A percentile compares a stretch with the other conserved stretches of the same genome.
Evolutionary conservation across 2,888 invertebrate species (phyloP).

Genomic region (Leptinotarsa rubiginosa): DNA sequence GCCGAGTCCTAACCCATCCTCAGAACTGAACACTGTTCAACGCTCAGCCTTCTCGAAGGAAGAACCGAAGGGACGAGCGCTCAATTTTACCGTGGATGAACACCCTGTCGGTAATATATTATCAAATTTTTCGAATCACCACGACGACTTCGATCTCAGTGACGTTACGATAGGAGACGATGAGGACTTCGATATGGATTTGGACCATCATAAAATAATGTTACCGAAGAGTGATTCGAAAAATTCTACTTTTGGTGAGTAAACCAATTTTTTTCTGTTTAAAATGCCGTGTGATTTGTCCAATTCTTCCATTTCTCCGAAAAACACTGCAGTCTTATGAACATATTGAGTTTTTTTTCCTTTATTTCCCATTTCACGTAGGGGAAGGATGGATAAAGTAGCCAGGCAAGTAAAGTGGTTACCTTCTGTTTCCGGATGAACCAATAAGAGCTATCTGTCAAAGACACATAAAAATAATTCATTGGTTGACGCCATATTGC

Average conservation of each 20-base stretch:
- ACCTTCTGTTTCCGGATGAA: no score
- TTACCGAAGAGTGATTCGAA: constrained; percentile 46
- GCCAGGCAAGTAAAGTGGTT: no score
- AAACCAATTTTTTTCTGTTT: neutral
- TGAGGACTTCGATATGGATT: constrained; percentile 57
- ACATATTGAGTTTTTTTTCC: no score
- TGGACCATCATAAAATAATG: constrained; percentile 53
- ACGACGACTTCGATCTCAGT: constrained; percentile 72
- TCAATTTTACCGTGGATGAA: constrained; percentile 61
- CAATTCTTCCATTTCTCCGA: no score
- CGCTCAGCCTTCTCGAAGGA: constrained; percentile 35
- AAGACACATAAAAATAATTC: no score
- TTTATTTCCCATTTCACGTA: no score
- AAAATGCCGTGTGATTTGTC: neutral
- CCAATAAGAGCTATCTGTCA: no score
- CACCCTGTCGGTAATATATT: constrained; percentile 56
- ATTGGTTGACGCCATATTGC: no score
- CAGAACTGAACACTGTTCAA: constrained; percentile 16
- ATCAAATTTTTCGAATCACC: constrained; percentile 42
- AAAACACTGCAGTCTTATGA: no score
- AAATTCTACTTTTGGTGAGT: constrained; percentile 47
- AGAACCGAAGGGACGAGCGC: constrained; percentile 60
- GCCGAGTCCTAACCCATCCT: constrained; percentile 47
- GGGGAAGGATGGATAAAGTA: no score
- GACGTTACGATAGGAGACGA: constrained; percentile 81